Conservation (phyloP, 2,113 vertebrate genomes). For the Malurus cyaneus region DNA sequence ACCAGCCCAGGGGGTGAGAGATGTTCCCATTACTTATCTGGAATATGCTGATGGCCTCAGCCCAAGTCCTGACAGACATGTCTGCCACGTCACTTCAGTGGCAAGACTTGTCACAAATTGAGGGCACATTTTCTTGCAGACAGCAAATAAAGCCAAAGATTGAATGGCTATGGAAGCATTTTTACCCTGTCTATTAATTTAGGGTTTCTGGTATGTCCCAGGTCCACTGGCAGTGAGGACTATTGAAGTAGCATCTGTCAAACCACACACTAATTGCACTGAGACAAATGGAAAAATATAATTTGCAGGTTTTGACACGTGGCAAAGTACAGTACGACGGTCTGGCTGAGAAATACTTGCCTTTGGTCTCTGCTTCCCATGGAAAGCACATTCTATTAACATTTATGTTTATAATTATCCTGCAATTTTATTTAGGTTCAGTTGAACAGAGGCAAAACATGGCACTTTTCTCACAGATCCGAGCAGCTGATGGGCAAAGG, state of each 20-base stretch:
- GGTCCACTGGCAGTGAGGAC: not conserved
- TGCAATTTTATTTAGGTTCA: conserved; percentile 78
- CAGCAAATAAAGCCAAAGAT: conserved; percentile 30
- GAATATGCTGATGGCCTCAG: conserved; percentile 52
- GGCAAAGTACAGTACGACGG: not conserved
- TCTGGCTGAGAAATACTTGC: conserved; percentile 47
- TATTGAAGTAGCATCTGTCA: conserved; percentile 40
- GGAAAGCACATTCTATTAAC: conserved; percentile 81
- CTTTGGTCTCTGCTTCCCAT: conserved; percentile 41
- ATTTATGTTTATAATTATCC: conserved; percentile 93
- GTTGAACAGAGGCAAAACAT: conserved; percentile 81
- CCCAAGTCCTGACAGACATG: conserved; percentile 50
- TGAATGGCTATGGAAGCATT: not conserved
- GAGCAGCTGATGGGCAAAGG: conserved; percentile 95
- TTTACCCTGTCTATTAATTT: conserved; percentile 27
- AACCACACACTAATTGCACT: conserved; percentile 17
- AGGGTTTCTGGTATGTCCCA: not conserved
- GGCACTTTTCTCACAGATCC: conserved; percentile 92
- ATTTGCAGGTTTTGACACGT: conserved; percentile 57
- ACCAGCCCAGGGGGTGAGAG: conserved; percentile 36
- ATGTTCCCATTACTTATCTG: conserved; percentile 34
- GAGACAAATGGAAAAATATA: conserved; percentile 59
- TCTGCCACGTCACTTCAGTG: conserved; percentile 53
- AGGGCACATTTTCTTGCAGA: conserved; percentile 25
- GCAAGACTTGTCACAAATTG: conserved; percentile 54